These are phyloP conservation scores for Bubo bubo DNA, from an alignment of 2,113 vertebrate species.

Conservation along the genomic window DNA sequence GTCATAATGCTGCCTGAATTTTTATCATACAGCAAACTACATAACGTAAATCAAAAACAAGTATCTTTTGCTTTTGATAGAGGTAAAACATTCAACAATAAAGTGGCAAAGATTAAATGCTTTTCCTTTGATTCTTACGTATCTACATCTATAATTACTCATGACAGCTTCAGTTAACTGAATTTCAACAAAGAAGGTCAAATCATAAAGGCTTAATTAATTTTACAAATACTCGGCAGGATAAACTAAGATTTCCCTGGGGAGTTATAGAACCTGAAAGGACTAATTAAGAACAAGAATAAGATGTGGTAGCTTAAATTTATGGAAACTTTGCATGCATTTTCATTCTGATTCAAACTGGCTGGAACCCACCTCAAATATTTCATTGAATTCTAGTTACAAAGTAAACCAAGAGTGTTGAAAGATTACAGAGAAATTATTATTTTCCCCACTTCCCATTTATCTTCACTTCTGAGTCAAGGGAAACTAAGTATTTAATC, in stretches of 20 bases:
- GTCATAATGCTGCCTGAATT: not conserved
- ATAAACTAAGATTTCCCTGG: not conserved
- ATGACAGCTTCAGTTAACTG: not conserved
- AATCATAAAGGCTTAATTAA: conserved; percentile 19
- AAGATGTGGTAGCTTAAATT: not conserved
- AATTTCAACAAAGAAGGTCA: conserved; percentile 25
- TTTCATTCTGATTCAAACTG: not conserved
- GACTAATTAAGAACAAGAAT: conserved; percentile 2
- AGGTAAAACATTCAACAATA: not conserved
- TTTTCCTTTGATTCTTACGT: not conserved
- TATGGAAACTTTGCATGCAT: not conserved
- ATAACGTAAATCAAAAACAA: not conserved
- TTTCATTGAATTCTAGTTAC: not conserved
- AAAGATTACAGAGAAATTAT: not conserved
- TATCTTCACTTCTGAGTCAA: not conserved
- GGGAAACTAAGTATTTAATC: not conserved
- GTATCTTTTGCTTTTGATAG: not conserved
- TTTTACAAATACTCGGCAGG: conserved; percentile 27
- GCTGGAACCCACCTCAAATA: not conserved
- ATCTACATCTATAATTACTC: conserved; percentile 26
- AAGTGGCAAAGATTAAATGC: not conserved
- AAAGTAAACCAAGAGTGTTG: not conserved
- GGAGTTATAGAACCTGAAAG: not conserved
- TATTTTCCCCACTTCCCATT: not conserved
- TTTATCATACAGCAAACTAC: not conserved